These are phyloP conservation scores for Stenoptilia bipunctidactyla DNA, from an alignment of 2,888 invertebrate genomes.

Conservation along the genomic window DNA sequence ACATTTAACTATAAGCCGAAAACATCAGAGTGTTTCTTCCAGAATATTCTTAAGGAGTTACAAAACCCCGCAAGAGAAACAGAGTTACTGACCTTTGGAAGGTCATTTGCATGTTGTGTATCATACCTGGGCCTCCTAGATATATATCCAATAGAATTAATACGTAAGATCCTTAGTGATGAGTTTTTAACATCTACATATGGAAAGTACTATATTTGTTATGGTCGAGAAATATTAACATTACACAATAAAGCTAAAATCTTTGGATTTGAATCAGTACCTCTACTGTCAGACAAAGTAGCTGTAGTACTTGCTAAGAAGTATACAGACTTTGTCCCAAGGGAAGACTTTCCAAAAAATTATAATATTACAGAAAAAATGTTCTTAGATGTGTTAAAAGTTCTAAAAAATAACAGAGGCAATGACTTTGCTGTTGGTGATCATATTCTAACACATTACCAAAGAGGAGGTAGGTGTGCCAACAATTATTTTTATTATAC, in stretches of 20 bases:
- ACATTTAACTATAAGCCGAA: constrained; percentile 72
- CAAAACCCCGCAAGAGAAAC: constrained; percentile 54
- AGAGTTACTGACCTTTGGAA: constrained; percentile 72
- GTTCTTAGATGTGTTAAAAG: constrained; percentile 68
- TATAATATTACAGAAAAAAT: constrained; percentile 70
- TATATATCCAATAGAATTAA: constrained; percentile 71
- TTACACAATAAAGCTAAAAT: constrained; percentile 74
- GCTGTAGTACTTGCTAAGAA: constrained; percentile 69
- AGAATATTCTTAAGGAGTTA: constrained; percentile 58
- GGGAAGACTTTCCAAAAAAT: constrained; percentile 54
- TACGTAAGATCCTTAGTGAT: constrained; percentile 66
- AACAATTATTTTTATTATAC: no score
- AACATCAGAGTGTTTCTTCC: constrained; percentile 39
- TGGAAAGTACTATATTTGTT: constrained; percentile 48
- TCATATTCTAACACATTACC: constrained; percentile 78
- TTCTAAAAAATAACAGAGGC: constrained; percentile 55
- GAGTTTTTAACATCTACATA: constrained; percentile 70
- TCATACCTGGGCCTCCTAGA: constrained; percentile 71
- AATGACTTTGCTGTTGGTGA: constrained; percentile 52
- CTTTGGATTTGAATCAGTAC: constrained; percentile 73
- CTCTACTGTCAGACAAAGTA: constrained; percentile 55
- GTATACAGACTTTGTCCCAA: constrained; percentile 71
- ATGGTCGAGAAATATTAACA: constrained; percentile 73
- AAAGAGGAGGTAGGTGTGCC: constrained; percentile 68
- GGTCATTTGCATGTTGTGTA: constrained; percentile 72